Conservation (phyloP, 1,140 invertebrate genomes). For the Phthorimaea operculella region DNA sequence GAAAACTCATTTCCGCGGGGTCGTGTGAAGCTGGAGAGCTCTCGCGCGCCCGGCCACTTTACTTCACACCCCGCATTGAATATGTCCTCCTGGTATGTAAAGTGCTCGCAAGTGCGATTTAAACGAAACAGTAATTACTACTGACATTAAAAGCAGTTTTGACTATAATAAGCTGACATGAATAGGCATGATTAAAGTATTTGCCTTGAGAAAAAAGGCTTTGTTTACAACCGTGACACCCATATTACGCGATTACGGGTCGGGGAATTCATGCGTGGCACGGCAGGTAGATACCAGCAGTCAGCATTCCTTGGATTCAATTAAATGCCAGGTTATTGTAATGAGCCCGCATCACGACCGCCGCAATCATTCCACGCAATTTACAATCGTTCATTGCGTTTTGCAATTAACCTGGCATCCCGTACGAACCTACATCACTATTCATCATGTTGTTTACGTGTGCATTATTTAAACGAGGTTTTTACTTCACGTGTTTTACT, state of each 20-base stretch:
- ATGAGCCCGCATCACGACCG: conserved; percentile 54
- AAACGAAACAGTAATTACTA: no score
- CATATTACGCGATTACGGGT: background rate
- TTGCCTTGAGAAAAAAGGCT: background rate
- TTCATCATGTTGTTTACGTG: conserved; percentile 22
- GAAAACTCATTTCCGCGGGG: conserved; percentile 24
- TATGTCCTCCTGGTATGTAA: background rate
- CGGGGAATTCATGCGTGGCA: background rate
- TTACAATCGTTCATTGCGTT: conserved; percentile 59
- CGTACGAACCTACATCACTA: conserved; percentile 22
- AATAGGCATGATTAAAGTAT: no score
- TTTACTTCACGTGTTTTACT: conserved; percentile 5
- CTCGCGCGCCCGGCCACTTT: background rate
- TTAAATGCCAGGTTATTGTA: conserved; percentile 60
- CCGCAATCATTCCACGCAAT: conserved; percentile 55
- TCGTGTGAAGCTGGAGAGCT: background rate
- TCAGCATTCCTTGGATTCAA: conserved; percentile 52
- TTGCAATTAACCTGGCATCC: conserved; percentile 52
- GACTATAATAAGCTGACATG: no score
- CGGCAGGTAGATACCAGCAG: background rate
- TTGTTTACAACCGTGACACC: background rate
- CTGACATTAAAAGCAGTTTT: no score
- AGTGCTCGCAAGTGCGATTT: no score
- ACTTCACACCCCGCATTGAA: background rate
- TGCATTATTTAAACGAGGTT: conserved; percentile 12